Evolutionary conservation across 2,113 vertebrate genomes (phyloP), one percentile per base, ranked within the genome.

Genomic region (Holacanthus passer): DNA sequence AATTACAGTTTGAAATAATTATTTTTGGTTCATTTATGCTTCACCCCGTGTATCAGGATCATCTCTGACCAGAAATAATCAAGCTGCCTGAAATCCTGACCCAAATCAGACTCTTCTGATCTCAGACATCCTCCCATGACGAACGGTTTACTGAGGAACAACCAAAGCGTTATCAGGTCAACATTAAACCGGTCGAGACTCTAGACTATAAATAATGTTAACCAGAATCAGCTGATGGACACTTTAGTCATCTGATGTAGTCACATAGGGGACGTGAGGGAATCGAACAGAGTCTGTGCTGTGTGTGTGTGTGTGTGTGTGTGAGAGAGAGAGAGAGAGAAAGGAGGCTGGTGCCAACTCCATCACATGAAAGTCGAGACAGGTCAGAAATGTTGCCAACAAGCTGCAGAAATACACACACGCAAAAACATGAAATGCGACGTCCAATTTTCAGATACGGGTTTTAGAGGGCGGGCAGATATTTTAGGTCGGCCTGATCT

Each of bases 201-300:
- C 6, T 3, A 31, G 6, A 55, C 53, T 56, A 75, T 27, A 74
- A 87, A 87, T 56, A 73, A 27, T 27, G 24, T 22, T 11, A 73
- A 73, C 59, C 17, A 19, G 60, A 86, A 85, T 92, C 83, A 89
- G 75, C 83, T 85, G 89, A 90, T 14, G 22, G 60, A 48, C n/a
- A 12, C 47, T 39, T 65, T 78, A 83, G 80, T 87, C 86, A 88
- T 82, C 64, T 90, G 85, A 89, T 60, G 13, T 17, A n/a, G 52
- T 22, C 39, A 32, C 31, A 35, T 48, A 74, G 11, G 0, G 31
- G 45, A 66, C 0, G 5, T 56, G 63, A 75, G 64, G 16, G 45
- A 67, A 80, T 82, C 4, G 0, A 65, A 81, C 52, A 65, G 12
- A 22, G 56, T 64, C n/a, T 41, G 39, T 68, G 24, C 11, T 67